Conservation (phyloP, 2,797 vertebrate genomes). For the Hybognathus amarus region DNA sequence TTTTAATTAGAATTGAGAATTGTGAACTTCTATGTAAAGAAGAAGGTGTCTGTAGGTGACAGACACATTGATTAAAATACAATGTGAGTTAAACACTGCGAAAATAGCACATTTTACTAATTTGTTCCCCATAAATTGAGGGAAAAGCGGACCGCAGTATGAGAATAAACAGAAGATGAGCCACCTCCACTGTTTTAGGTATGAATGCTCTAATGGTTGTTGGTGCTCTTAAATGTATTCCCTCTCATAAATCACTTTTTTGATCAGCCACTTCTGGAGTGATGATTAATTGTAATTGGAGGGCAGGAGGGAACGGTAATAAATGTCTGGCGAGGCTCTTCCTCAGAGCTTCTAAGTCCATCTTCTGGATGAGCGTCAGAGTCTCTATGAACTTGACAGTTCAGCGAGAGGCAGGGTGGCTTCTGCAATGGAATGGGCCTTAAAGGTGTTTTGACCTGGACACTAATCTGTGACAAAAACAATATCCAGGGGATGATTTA, state of each 20-base stretch:
- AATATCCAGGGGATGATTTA: not conserved
- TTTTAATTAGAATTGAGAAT: no score
- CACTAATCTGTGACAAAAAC: not conserved
- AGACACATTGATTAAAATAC: no score
- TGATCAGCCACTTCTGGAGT: conserved; percentile 21
- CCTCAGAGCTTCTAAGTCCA: not conserved
- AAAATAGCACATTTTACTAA: no score
- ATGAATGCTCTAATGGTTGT: conserved; percentile 6
- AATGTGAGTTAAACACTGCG: no score
- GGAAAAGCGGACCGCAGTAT: no score
- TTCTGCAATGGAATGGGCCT: conserved; percentile 4
- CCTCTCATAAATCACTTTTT: conserved; percentile 7
- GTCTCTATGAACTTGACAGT: not conserved
- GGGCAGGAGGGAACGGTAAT: conserved; percentile 6
- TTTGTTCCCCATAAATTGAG: no score
- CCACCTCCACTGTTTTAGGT: no score
- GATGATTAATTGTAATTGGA: conserved; percentile 20
- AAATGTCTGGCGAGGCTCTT: conserved; percentile 8
- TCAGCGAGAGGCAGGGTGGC: not conserved
- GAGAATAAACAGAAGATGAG: no score
- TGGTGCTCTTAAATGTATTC: conserved; percentile 14
- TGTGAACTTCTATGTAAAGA: no score
- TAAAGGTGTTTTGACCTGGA: not conserved
- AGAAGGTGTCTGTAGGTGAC: no score
- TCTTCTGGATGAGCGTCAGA: not conserved